These are phyloP conservation scores for Chlorops oryzae DNA, from an alignment of 1,140 invertebrate genomes.

Conservation along the genomic window DNA sequence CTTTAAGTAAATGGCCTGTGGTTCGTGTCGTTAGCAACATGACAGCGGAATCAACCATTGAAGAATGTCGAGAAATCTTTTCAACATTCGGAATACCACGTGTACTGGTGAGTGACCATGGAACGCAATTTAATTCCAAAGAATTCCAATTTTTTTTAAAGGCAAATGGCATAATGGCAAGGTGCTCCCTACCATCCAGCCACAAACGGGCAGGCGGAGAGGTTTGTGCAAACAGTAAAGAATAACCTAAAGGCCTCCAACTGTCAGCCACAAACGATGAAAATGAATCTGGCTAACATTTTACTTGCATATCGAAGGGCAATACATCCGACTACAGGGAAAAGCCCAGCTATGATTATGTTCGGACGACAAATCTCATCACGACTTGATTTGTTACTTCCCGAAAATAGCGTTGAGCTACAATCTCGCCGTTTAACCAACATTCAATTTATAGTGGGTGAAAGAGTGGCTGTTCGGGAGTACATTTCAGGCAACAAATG, in stretches of 20 bases:
- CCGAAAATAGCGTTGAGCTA: neutral
- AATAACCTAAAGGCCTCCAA: constrained; percentile 13
- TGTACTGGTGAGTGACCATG: constrained; percentile 24
- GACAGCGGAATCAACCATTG: constrained; percentile 12
- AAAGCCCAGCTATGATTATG: constrained; percentile 16
- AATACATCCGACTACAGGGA: constrained; percentile 12
- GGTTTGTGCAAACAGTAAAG: constrained; percentile 13
- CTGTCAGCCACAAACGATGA: constrained; percentile 2
- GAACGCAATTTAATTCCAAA: constrained; percentile 6
- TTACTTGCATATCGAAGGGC: constrained; percentile 13
- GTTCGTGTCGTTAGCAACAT: constrained; percentile 18
- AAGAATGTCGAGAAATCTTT: constrained; percentile 9
- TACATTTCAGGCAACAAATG: constrained; percentile 17
- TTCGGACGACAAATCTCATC: constrained; percentile 14
- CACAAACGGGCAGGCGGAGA: constrained; percentile 15
- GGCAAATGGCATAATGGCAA: constrained; percentile 7
- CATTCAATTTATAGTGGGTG: neutral
- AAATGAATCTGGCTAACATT: constrained; percentile 6
- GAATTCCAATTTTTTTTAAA: constrained; percentile 13
- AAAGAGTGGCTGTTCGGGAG: neutral
- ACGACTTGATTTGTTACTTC: constrained; percentile 11
- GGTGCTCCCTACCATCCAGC: constrained; percentile 13
- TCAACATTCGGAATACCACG: constrained; percentile 9
- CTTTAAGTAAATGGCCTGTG: constrained; percentile 43
- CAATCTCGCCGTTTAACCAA: neutral